A percentile compares a stretch with the other conserved stretches of the same genome.
Conservation (phyloP, 2,797 vertebrate genomes). For the Mormyrus hasselquistii region DNA sequence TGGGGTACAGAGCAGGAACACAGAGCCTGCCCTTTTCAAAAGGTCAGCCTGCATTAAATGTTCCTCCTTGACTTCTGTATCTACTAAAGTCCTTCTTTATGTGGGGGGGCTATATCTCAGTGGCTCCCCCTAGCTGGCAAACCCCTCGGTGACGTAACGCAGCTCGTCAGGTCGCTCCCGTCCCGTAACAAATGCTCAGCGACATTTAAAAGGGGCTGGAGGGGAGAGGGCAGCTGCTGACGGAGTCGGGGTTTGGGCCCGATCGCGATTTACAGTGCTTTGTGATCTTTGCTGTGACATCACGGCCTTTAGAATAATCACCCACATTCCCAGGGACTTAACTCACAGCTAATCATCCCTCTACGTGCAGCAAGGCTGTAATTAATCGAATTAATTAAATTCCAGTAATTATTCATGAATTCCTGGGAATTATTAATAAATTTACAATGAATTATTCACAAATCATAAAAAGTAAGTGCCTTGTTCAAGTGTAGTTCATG, state of each 20-base stretch:
- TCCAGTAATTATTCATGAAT: background rate
- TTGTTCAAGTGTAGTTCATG: background rate
- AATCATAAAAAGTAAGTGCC: constrained; percentile 6
- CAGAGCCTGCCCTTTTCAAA: constrained; percentile 34
- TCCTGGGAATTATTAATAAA: background rate
- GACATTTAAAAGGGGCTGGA: background rate
- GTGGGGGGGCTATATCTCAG: background rate
- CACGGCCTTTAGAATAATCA: background rate
- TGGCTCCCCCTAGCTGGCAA: constrained; percentile 11
- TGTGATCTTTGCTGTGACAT: background rate
- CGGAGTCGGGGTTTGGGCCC: background rate
- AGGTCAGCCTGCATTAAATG: constrained; percentile 32
- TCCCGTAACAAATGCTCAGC: background rate
- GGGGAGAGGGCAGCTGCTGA: background rate
- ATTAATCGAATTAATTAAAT: constrained; percentile 7
- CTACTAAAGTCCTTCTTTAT: constrained; percentile 26
- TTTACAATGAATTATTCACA: background rate
- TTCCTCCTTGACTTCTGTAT: constrained; percentile 26
- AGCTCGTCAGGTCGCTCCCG: no score
- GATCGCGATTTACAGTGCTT: background rate
- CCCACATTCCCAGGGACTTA: background rate
- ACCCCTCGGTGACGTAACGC: background rate
- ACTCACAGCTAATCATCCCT: background rate
- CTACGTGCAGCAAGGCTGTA: background rate
- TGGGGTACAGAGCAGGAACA: constrained; percentile 28